Conservation (phyloP, 92 coral and sea anemone genomes). For the Blastomussa wellsi region DNA sequence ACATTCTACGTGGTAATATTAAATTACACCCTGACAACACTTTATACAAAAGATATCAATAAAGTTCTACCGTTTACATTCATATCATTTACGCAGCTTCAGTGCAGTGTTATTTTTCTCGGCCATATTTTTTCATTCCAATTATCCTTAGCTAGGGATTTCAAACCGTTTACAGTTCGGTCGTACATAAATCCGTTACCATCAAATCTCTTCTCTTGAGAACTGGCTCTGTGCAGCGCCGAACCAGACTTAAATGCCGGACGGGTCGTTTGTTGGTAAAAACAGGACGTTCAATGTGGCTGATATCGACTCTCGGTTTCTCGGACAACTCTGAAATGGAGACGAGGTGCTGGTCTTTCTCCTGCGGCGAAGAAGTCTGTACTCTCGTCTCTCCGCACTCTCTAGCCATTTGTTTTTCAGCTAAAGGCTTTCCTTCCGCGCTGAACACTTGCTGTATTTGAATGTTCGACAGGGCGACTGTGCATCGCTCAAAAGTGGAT, state of each 20-base stretch:
- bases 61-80: background rate
- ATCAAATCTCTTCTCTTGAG: conserved; percentile 41
- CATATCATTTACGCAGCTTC: background rate
- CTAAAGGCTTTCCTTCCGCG: conserved; percentile 24
- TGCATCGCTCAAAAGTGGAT: conserved; percentile 64
- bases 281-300: conserved; percentile 20
- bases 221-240: conserved; percentile 41
- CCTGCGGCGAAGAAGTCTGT: background rate
- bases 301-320: conserved; percentile 10
- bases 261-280: conserved; percentile 42
- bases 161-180: conserved; percentile 67
- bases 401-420: conserved; percentile 2
- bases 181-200: conserved; percentile 93
- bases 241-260: conserved; percentile 53
- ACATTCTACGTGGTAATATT: conserved; percentile 20
- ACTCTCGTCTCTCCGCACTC: conserved; percentile 15
- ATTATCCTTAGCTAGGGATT: background rate
- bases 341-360: conserved; percentile 13
- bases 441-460: conserved; percentile 71
- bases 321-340: conserved; percentile 25
- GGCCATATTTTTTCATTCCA: background rate
- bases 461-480: conserved; percentile 71
- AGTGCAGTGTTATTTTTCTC: background rate
- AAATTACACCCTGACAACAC: conserved; percentile 20
- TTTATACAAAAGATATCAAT: conserved; percentile 19